Conservation (phyloP, 2,113 vertebrate species). For the Ciconia stormi region DNA sequence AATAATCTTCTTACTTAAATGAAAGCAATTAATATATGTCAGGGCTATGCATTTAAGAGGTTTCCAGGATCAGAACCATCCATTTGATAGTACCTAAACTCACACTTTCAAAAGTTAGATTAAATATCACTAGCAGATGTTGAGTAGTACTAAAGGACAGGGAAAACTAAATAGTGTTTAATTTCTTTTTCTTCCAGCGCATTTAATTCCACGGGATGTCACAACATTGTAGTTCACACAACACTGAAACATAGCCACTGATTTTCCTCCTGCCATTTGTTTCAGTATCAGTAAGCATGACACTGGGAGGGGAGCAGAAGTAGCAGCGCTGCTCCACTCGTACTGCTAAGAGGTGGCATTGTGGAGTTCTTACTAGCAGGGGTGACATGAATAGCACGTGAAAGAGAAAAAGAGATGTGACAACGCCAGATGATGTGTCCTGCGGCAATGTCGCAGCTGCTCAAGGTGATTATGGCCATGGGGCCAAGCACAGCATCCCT, state of each 20-base stretch:
- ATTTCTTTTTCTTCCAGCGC: not conserved
- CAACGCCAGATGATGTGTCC: not conserved
- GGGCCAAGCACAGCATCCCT: not conserved
- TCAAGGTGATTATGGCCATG: not conserved
- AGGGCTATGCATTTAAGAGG: conserved; percentile 61
- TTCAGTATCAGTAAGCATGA: not conserved
- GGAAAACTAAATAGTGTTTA: not conserved
- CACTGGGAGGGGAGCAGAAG: not conserved
- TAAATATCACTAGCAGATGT: not conserved
- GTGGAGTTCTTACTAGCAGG: not conserved
- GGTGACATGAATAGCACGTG: fast-evolving
- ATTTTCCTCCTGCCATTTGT: not conserved
- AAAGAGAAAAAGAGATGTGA: not conserved
- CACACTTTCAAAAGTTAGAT: conserved; percentile 62
- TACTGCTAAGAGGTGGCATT: not conserved
- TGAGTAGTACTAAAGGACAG: not conserved
- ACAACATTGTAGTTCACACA: not conserved
- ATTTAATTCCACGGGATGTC: not conserved
- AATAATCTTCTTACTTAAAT: conserved; percentile 72
- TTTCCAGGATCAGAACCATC: conserved; percentile 61
- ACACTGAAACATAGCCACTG: not conserved
- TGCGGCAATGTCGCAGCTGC: not conserved
- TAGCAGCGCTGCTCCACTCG: not conserved
- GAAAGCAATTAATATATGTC: conserved; percentile 65
- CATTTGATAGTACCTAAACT: conserved; percentile 41